Percentiles rank a stretch among this genome's conserved stretches.
These are phyloP conservation scores for Craseonycteris thonglongyai DNA, from an alignment of 2,113 vertebrate species.

Conservation along the genomic window DNA sequence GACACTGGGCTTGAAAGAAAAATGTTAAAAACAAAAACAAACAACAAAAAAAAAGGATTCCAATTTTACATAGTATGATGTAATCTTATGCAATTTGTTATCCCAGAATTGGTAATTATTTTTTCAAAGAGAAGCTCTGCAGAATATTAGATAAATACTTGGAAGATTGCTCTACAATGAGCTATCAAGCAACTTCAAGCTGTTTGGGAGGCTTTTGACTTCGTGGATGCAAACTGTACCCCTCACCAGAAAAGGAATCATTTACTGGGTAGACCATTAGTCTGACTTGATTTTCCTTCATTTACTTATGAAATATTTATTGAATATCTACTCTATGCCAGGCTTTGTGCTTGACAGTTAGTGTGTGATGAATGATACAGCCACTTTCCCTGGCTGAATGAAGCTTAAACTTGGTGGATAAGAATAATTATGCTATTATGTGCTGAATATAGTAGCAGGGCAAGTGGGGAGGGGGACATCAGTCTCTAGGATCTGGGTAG, in stretches of 20 bases:
- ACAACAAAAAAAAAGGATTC: too few relatives aligned
- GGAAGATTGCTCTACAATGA: neutral
- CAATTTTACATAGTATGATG: neutral
- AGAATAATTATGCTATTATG: neutral
- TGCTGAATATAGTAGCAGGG: neutral
- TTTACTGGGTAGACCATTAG: neutral
- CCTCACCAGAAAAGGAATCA: neutral
- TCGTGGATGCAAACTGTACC: neutral
- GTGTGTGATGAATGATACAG: neutral
- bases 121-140: neutral
- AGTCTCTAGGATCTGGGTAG: neutral
- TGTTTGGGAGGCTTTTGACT: neutral
- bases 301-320: conserved; percentile 44
- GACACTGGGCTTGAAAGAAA: neutral
- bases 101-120: neutral
- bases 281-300: conserved; percentile 32
- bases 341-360: neutral
- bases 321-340: neutral
- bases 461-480: neutral
- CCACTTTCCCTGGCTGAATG: neutral
- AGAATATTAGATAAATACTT: neutral
- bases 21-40: neutral
- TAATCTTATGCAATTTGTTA: neutral
- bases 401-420: neutral
- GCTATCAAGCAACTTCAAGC: neutral